Evolutionary conservation across 2,888 invertebrate species (phyloP).

Genomic region (Ochropleura leucogaster): DNA sequence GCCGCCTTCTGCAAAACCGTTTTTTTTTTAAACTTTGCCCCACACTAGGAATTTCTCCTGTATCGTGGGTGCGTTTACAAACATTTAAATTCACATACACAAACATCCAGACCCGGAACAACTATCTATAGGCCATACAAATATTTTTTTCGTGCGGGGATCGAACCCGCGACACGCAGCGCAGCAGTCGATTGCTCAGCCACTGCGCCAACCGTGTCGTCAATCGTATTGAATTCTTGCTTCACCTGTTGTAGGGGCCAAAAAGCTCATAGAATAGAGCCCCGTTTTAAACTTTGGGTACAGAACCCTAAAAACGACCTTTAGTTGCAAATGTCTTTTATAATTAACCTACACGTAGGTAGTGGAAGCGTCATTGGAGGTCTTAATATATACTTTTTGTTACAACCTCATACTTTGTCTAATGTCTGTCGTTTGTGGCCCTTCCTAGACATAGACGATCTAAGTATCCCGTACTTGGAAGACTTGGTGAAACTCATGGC

Average conservation of each 20-base stretch:
- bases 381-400: conserved; percentile 53
- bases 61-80: no score
- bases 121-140: no score
- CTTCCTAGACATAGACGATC: neutral
- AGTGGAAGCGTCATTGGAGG: conserved; percentile 61
- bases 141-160: no score
- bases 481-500: neutral
- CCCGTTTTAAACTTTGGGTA: no score
- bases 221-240: neutral
- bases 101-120: no score
- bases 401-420: neutral
- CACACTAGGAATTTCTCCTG: no score
- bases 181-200: no score
- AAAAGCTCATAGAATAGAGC: conserved; percentile 38
- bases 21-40: no score
- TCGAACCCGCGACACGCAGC: no score
- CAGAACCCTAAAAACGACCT: conserved; percentile 71
- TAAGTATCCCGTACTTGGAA: neutral
- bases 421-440: conserved; percentile 12
- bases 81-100: no score
- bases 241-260: neutral
- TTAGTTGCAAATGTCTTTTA: conserved; percentile 75
- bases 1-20: conserved; percentile 9
- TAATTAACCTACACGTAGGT: conserved; percentile 70
- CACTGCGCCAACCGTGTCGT: no score